Evolutionary conservation across 2,113 vertebrate genomes (phyloP), one percentile per base, ranked within the genome.

Genomic region (Corydoras sp.): DNA sequence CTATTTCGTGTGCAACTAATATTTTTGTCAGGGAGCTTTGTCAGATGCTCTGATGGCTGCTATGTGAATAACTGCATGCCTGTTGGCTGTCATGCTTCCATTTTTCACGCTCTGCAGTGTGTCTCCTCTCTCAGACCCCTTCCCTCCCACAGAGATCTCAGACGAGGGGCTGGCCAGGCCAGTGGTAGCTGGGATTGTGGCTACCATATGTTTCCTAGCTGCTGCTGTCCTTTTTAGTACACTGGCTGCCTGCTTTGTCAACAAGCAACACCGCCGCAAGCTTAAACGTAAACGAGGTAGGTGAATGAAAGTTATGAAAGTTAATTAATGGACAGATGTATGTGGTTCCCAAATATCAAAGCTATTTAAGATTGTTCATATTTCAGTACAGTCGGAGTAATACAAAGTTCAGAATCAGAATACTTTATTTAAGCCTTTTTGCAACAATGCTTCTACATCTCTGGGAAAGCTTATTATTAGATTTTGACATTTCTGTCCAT

Each of bases 221-320:
- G 95, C 97, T 0, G 97, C 96, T 58, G 90, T 99, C 81, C 90
- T 99, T 71, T 98, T 99, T 85, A 99, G 97, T 88, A 99, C 97
- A 9, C 90, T 99, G 53, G 95, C 97, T 1, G 97, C 96, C 80
- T 98, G 95, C 88, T 97, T 99, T 64, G 96, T 99, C 85, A 98
- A 99, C 87, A 95, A 95, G 85, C 97, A 99, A 85, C 93, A 96
- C 77, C 95, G 94, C 61, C 94, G 93, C 81, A 99, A 98, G 83
- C 92, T 98, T 81, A 99, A 98, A 79, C 93, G 95, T 78, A 99
- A 97, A 86, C 94, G 95, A 93, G 96, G 97, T 99, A 77, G 80
- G 92, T 56, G 18, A 24, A 24, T 24, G 18, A 24, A 15, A 1
- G 13, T 10, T 12, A 0, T n/a, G 53, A 54, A 54, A 3, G 53